These are phyloP conservation scores for Leptopilina clavipes DNA, from an alignment of 1,140 invertebrate genomes.

Conservation along the genomic window DNA sequence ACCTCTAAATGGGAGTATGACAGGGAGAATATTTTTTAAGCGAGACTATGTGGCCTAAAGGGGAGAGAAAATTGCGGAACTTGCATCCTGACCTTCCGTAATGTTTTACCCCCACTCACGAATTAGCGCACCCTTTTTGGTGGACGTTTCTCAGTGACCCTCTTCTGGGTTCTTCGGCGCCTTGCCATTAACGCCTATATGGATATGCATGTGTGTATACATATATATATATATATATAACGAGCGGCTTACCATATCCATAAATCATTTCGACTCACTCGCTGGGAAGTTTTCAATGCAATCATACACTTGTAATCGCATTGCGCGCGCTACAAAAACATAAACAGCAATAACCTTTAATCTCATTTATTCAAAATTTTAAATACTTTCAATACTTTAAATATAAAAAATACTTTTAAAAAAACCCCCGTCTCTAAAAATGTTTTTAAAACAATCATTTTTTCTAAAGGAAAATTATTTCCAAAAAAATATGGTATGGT, in stretches of 20 bases:
- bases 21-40: slow-evolving; percentile 40
- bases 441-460: too few species aligned
- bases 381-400: too few species aligned
- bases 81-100: slow-evolving; percentile 59
- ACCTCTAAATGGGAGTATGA: background rate
- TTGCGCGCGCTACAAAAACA: slow-evolving; percentile 5
- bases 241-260: slow-evolving; percentile 30
- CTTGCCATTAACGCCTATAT: slow-evolving; percentile 20
- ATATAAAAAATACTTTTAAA: too few species aligned
- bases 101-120: slow-evolving; percentile 25
- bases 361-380: too few species aligned
- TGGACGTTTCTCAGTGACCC: slow-evolving; percentile 22
- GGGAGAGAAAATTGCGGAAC: slow-evolving; percentile 24
- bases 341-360: slow-evolving; percentile 28
- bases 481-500: too few species aligned
- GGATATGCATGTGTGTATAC: background rate
- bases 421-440: too few species aligned
- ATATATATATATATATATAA: slow-evolving; percentile 7
- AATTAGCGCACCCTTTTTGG: slow-evolving; percentile 53
- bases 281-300: slow-evolving; percentile 26
- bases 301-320: slow-evolving; percentile 20
- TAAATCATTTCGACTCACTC: slow-evolving; percentile 26
- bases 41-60: background rate
- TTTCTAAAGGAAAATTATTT: too few species aligned
- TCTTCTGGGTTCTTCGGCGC: slow-evolving; percentile 28